These are phyloP conservation scores for Metalampra italica DNA, from an alignment of 2,888 invertebrate species.

Conservation along the genomic window DNA sequence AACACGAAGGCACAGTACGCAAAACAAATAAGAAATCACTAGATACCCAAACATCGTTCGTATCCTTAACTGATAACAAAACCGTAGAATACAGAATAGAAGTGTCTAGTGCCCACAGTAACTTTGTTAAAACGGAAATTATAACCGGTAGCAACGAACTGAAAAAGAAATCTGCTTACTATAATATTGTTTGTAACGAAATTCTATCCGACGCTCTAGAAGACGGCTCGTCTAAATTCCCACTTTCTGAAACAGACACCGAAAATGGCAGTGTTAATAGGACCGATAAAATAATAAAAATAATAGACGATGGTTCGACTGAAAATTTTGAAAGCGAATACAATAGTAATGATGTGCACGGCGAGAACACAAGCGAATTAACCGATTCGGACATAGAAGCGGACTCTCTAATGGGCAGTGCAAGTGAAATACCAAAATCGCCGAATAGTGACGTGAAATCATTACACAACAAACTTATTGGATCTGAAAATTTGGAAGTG, in stretches of 20 bases:
- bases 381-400: conserved; percentile 50
- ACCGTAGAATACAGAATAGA: conserved; percentile 49
- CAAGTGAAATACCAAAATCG: conserved; percentile 40
- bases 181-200: conserved; percentile 9
- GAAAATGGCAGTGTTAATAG: conserved; percentile 27
- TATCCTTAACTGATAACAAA: conserved; percentile 55
- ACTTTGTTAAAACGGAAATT: conserved; percentile 7
- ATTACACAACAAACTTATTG: conserved; percentile 45
- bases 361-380: conserved; percentile 26
- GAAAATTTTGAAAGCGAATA: conserved; percentile 13
- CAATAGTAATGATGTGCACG: conserved; percentile 6
- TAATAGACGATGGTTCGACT: conserved; percentile 7
- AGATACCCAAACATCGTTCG: conserved; percentile 63
- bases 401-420: conserved; percentile 57
- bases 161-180: conserved; percentile 2
- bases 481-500: conserved; percentile 37
- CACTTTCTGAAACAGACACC: conserved; percentile 32
- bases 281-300: conserved; percentile 26
- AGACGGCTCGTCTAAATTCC: conserved; percentile 38
- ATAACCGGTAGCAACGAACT: background rate
- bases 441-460: conserved; percentile 53
- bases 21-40: conserved; percentile 33
- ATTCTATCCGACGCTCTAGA: conserved; percentile 1
- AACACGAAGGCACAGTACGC: conserved; percentile 34
- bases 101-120: conserved; percentile 19